Evolutionary conservation across 2,113 vertebrate genomes (phyloP).

Genomic region (Vulpes ferrilata): DNA sequence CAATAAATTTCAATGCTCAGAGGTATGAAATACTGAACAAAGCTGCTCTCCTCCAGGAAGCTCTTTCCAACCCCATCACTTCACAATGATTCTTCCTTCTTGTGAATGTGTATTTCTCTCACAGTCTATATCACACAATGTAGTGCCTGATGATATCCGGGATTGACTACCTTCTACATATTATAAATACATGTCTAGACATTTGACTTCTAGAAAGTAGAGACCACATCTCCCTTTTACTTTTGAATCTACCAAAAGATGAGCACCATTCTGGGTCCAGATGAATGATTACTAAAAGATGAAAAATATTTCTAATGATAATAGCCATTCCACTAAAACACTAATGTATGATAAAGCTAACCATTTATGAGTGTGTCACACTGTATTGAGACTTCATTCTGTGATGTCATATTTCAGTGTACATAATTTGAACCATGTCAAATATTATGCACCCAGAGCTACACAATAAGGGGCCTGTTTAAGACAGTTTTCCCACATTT

Average conservation of each 20-base stretch:
- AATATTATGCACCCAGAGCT: background rate
- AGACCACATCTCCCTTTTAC: background rate
- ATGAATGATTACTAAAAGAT: background rate
- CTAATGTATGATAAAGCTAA: background rate
- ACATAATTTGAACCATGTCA: background rate
- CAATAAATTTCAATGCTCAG: background rate
- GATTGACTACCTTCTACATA: background rate
- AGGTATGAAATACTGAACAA: background rate
- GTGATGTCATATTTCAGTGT: background rate
- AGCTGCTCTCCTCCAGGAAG: background rate
- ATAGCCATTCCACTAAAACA: slow-evolving; percentile 12
- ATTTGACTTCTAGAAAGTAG: background rate
- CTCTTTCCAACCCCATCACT: background rate
- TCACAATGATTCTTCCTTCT: background rate
- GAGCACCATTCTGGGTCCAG: background rate
- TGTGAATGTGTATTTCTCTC: background rate
- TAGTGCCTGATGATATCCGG: background rate
- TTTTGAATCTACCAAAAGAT: background rate
- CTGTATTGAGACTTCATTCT: slow-evolving; percentile 18
- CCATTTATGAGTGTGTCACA: background rate
- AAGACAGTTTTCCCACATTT: background rate
- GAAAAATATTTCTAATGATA: background rate
- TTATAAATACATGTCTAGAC: background rate
- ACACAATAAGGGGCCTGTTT: background rate
- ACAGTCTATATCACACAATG: background rate